Evolutionary conservation across 2,113 vertebrate genomes (phyloP).

Genomic region (Rhineura floridana): DNA sequence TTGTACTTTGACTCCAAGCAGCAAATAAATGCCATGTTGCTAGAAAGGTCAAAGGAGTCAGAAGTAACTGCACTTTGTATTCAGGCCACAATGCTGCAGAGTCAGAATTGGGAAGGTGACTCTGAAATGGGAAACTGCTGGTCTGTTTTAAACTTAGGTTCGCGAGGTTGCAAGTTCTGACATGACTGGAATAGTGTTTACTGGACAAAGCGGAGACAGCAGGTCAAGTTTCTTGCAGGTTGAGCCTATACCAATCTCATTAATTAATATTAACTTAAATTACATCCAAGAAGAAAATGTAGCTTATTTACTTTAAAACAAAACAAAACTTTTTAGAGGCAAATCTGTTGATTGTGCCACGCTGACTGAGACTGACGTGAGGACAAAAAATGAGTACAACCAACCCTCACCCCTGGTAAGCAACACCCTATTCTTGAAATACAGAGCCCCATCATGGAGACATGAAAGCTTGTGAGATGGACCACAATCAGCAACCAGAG

Average conservation of each 20-base stretch:
- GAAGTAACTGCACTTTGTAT: background rate
- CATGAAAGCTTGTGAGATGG: background rate
- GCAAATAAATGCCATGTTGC: background rate
- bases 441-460: background rate
- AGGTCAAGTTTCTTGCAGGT: conserved; percentile 33
- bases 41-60: background rate
- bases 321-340: background rate
- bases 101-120: rapidly evolving
- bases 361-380: background rate
- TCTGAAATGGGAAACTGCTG: background rate
- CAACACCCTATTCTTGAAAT: background rate
- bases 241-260: conserved; percentile 53
- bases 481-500: background rate
- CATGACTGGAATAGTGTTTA: too few species aligned
- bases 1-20: background rate
- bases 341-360: background rate
- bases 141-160: background rate
- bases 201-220: conserved; percentile 39
- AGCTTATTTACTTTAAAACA: conserved; percentile 50
- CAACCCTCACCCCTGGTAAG: background rate
- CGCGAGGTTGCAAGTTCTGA: background rate
- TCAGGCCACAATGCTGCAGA: background rate
- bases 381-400: background rate
- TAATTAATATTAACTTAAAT: conserved; percentile 65
- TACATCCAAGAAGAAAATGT: conserved; percentile 35